phyloP scores from a whole-genome alignment of 2,113 vertebrate genomes.

The Sphyrna mokarran region DNA sequence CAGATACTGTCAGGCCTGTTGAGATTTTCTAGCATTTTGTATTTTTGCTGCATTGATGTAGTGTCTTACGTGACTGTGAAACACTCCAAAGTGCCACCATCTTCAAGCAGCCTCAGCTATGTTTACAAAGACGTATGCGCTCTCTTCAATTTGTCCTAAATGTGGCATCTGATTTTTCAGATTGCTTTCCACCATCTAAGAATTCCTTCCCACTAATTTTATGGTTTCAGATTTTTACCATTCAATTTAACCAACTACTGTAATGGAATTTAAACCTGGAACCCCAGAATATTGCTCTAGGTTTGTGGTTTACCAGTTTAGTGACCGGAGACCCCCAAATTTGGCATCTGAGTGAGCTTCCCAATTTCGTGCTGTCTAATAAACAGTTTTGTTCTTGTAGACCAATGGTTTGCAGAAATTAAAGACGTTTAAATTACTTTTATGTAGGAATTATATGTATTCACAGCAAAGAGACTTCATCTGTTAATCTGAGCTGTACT shows the following conservation, averaged over 20 bases:
- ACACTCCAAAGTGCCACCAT: not conserved
- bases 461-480: not conserved
- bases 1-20: too few relatives aligned
- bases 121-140: not conserved
- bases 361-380: not conserved
- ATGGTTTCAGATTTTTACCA: too few relatives aligned
- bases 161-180: too few relatives aligned
- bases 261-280: too few relatives aligned
- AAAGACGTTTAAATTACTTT: not conserved
- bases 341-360: not conserved
- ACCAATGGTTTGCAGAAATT: not conserved
- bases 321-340: not conserved
- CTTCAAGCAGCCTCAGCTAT: not conserved
- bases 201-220: too few relatives aligned
- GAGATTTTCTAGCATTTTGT: too few relatives aligned
- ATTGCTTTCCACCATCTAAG: too few relatives aligned
- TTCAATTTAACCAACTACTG: too few relatives aligned
- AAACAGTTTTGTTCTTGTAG: not conserved
- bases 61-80: not conserved
- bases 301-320: too few relatives aligned
- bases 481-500: not conserved
- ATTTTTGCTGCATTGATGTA: too few relatives aligned
- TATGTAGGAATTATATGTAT: not conserved
- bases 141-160: not conserved
- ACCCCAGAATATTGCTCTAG: too few relatives aligned